Evolutionary conservation across 2,888 invertebrate species (phyloP).

Genomic region (Hirtodrosophila duncani): DNA sequence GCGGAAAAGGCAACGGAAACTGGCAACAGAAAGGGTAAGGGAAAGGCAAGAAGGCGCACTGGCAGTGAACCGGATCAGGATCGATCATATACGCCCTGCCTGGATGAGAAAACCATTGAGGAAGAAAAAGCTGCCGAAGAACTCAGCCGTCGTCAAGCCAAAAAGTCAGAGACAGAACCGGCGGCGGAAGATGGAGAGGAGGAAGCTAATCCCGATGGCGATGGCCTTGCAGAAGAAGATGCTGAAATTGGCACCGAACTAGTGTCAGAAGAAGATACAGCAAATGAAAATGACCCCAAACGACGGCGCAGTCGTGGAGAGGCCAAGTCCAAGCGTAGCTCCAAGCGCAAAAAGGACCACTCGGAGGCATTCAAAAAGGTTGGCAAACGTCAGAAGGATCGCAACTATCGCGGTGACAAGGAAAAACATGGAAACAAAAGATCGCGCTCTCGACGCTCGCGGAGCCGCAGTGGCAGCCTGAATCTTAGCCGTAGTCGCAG

Average conservation of each 20-base stretch:
- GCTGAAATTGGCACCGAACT: conserved; percentile 83
- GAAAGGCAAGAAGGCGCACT: no score
- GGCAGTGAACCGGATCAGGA: conserved; percentile 80
- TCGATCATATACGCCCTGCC: conserved; percentile 85
- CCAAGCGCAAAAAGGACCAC: conserved; percentile 67
- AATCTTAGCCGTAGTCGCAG: conserved; percentile 29
- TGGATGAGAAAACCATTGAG: conserved; percentile 82
- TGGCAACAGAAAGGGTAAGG: no score
- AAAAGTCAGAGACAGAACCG: no score
- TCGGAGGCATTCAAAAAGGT: conserved; percentile 87
- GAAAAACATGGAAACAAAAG: conserved; percentile 13
- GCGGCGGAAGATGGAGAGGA: conserved; percentile 2
- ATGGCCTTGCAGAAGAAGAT: conserved; percentile 25
- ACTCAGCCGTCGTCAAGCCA: not conserved
- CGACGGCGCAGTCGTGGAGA: conserved; percentile 32
- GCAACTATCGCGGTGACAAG: conserved; percentile 87
- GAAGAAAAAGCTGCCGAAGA: conserved; percentile 38
- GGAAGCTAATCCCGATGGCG: no score
- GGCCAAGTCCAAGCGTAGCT: conserved; percentile 28
- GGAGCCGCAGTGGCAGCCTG: conserved; percentile 33
- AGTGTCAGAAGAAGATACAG: conserved; percentile 84
- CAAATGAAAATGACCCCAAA: conserved; percentile 46
- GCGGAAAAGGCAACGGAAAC: no score
- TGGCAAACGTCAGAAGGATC: conserved; percentile 86
- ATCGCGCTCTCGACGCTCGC: conserved; percentile 26